phyloP scores from a whole-genome alignment of 35 echinoderm and acorn worm species.

The Heliocidaris erythrogramma region DNA sequence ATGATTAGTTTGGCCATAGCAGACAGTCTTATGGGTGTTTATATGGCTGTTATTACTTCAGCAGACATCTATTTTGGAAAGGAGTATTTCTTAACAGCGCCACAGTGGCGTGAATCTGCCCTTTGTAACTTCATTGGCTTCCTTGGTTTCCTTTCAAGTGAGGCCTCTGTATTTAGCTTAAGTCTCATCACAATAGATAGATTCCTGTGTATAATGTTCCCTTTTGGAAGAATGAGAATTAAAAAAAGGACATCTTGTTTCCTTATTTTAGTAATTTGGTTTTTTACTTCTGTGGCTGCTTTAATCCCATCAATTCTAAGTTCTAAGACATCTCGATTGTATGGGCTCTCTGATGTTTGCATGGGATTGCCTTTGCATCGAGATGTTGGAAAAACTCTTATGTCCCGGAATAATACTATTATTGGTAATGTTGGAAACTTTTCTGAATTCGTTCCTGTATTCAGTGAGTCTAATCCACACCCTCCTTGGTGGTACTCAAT shows the following conservation, averaged over 20 bases:
- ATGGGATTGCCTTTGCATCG: slow-evolving; percentile 52
- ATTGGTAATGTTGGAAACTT: too few relatives aligned
- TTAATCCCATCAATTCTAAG: neutral
- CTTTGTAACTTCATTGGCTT: slow-evolving; percentile 42
- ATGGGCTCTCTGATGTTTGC: slow-evolving; percentile 67
- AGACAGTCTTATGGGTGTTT: slow-evolving; percentile 32
- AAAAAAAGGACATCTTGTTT: neutral
- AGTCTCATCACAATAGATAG: slow-evolving; percentile 69
- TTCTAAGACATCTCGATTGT: slow-evolving; percentile 20
- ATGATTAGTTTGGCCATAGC: slow-evolving; percentile 48
- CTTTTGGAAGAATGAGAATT: slow-evolving; percentile 44
- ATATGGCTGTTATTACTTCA: slow-evolving; percentile 19
- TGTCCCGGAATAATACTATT: neutral
- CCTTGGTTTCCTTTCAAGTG: slow-evolving; percentile 56
- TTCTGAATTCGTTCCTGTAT: neutral
- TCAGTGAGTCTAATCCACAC: neutral
- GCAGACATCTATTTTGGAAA: neutral
- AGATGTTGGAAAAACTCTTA: neutral
- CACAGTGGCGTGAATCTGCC: neutral
- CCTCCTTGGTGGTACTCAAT: too few relatives aligned
- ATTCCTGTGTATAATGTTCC: slow-evolving; percentile 65
- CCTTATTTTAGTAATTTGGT: slow-evolving; percentile 12
- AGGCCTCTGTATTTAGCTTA: slow-evolving; percentile 53
- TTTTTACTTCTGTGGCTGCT: neutral
- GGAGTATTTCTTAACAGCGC: neutral